Evolutionary conservation across 2,797 vertebrate genomes (phyloP).

Genomic region (Phyllotis vaccarum): DNA sequence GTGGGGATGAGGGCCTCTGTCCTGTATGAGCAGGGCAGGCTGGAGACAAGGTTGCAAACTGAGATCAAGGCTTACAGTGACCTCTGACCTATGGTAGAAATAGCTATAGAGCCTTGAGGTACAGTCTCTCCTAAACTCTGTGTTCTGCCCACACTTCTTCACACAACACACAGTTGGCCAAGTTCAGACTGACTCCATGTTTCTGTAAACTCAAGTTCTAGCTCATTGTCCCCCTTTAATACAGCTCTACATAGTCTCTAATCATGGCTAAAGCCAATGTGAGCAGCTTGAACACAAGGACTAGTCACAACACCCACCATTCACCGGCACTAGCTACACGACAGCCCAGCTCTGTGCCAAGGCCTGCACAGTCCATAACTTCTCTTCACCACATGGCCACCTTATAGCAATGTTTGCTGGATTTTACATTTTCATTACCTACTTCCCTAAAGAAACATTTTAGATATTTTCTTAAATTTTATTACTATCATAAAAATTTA

Average conservation of each 20-base stretch:
- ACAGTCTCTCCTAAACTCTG: not conserved
- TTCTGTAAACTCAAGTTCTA: not conserved
- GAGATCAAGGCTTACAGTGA: not conserved
- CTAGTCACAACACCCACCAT: not conserved
- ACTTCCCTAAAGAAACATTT: not conserved
- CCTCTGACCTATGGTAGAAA: not conserved
- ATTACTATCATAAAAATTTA: not conserved
- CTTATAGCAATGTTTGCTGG: not conserved
- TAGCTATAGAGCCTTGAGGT: not conserved
- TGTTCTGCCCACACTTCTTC: rapidly evolving
- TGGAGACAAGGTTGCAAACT: no score
- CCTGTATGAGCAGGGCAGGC: not conserved
- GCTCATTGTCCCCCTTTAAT: not conserved
- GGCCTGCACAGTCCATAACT: no score
- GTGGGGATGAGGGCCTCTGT: rapidly evolving
- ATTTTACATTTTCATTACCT: not conserved
- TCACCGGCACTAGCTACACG: not conserved
- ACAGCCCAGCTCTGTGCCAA: not conserved
- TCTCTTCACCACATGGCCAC: not conserved
- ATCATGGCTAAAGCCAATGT: not conserved
- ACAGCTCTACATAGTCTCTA: not conserved
- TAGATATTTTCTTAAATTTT: not conserved
- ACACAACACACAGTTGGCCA: not conserved
- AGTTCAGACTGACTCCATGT: not conserved
- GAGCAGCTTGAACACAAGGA: not conserved